Base-by-base conservation (phyloP, 2,888 invertebrate genomes). In the Cyclophora albipunctata region DNA sequence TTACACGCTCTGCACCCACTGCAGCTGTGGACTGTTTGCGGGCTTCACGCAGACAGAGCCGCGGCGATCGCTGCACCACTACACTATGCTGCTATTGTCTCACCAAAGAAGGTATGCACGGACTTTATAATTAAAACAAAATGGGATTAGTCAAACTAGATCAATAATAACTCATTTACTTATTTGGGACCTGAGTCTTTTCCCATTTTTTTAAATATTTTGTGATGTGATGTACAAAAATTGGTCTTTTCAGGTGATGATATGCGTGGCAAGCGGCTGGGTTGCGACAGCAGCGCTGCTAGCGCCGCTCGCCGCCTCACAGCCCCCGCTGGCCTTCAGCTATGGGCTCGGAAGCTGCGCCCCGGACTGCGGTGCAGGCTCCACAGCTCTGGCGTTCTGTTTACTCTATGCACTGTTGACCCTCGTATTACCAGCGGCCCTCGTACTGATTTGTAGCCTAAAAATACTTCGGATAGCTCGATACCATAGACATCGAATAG, bases 401-500 rank as follows among this genome's bases (percentile, higher is more conserved):
- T 81, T 91, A 6, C 61, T 91, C 20, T 94, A 93, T 74, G 91
- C 92, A 2, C 72, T 91, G 3, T 70, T 93, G 50, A 93, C 94
- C 0, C 78, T 94, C 34, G 75, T 93, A 0, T 74, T 94, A 47
- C 94, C 94, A 1, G 91, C 92, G 3, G 86, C 91, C 5, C 89
- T 94, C 47, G 91, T 94, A 42, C 90, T 94, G 33, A 87, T 92
- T 56, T 94, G 94, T 80, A 94, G 94, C 69, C 81, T 94, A 44
- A 93, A 94, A 86, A 91, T 92, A 47, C 81, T 92, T 47, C 91
- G 91, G 68, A 92, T 92, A 51, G 92, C 92, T 5, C 84, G 92
- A 1, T 94, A 95, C 74, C 95, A 96, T 69, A 90, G 95, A 4
- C 95, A 95, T 73, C 90, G 95, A 53, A 96, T 96, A 62, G 95